Percentiles rank a stretch among this genome's conserved stretches.
phyloP scores from a whole-genome alignment of 1,140 invertebrate genomes.

The Ectropis grisescens region DNA sequence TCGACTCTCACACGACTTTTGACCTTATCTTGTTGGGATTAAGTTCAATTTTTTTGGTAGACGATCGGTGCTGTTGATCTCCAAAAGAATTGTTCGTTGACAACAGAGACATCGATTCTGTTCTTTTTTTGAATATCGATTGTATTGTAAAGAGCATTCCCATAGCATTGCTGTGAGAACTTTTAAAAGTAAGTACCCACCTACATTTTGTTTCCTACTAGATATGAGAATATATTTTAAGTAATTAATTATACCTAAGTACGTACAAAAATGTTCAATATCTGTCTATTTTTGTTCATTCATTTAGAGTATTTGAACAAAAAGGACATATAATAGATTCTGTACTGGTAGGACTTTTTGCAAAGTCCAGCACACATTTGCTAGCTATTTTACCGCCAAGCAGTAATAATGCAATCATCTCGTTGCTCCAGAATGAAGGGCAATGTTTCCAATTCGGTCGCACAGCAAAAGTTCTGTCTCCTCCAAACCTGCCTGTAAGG shows the following conservation, averaged over 20 bases:
- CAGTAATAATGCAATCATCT: too few species aligned
- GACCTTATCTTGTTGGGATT: slow-evolving; percentile 23
- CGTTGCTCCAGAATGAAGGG: too few species aligned
- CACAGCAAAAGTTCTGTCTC: too few species aligned
- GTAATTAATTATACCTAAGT: too few species aligned
- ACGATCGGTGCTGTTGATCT: slow-evolving; percentile 24
- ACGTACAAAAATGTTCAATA: too few species aligned
- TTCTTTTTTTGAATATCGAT: slow-evolving; percentile 69
- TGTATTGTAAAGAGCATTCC: slow-evolving; percentile 68
- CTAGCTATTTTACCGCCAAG: too few species aligned
- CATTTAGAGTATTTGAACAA: neutral
- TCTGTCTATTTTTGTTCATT: slow-evolving; percentile 39
- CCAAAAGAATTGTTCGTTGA: slow-evolving; percentile 64
- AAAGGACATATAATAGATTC: slow-evolving; percentile 2
- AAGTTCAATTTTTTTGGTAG: slow-evolving; percentile 21
- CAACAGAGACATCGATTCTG: slow-evolving; percentile 67
- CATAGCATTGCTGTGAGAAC: slow-evolving; percentile 61
- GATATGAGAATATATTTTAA: too few species aligned
- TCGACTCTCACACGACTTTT: slow-evolving; percentile 13
- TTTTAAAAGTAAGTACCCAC: slow-evolving; percentile 44
- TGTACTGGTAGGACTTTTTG: too few species aligned
- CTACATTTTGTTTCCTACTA: slow-evolving; percentile 57
- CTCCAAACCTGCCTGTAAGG: too few species aligned
- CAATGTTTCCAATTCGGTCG: too few species aligned
- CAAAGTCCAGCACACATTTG: too few species aligned